Evolutionary conservation across 1,140 invertebrate genomes (phyloP).

Genomic region (Ptiloglossa arizonensis): DNA sequence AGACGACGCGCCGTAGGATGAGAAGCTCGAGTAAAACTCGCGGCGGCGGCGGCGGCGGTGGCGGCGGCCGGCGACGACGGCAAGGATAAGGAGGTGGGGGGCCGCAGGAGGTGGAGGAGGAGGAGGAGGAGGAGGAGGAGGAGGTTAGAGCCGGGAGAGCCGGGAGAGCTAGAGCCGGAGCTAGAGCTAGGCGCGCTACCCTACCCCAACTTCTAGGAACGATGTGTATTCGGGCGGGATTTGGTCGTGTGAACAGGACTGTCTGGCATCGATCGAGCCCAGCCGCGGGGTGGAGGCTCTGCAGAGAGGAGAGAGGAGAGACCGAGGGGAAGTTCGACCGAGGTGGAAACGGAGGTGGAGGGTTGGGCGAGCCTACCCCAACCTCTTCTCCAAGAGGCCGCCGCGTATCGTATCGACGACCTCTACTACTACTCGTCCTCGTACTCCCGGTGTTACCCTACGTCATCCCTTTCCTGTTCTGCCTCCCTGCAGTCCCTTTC

Average conservation of each 20-base stretch:
- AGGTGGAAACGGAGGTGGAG: constrained; percentile 42
- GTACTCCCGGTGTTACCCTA: constrained; percentile 52
- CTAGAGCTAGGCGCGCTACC: constrained; percentile 19
- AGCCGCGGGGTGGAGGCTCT: constrained; percentile 53
- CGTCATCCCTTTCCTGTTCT: constrained; percentile 63
- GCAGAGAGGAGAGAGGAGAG: constrained; percentile 34
- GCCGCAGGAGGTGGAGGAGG: not conserved
- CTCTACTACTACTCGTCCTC: constrained; percentile 67
- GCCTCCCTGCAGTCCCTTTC: constrained; percentile 56
- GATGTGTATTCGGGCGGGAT: constrained; percentile 77
- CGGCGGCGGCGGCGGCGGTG: constrained; percentile 32
- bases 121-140: not conserved
- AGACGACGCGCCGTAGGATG: constrained; percentile 17
- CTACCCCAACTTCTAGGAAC: constrained; percentile 43
- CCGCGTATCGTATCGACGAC: constrained; percentile 79
- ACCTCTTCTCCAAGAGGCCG: constrained; percentile 74
- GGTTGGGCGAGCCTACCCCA: constrained; percentile 78
- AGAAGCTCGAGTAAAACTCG: constrained; percentile 23
- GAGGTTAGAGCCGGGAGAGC: constrained; percentile 14
- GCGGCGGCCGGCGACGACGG: constrained; percentile 29
- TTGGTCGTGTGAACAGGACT: constrained; percentile 79
- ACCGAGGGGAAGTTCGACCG: constrained; percentile 39
- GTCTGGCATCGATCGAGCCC: constrained; percentile 81
- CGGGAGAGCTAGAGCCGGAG: constrained; percentile 1
- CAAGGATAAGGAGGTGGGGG: not conserved